phyloP scores from a whole-genome alignment of 2,888 invertebrate species.

The Papilio gigon region DNA sequence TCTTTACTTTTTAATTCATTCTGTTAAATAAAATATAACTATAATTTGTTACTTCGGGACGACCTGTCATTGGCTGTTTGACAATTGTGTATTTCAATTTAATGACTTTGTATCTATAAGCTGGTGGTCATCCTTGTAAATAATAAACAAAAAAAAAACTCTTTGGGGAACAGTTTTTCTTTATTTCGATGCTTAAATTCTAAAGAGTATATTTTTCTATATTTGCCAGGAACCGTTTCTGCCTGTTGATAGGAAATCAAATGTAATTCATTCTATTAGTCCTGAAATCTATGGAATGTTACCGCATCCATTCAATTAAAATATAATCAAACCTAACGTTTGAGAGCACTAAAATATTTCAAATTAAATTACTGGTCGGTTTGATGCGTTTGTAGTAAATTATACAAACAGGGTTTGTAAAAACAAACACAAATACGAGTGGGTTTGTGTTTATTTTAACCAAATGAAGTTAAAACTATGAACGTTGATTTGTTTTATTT shows the following conservation, averaged over 20 bases:
- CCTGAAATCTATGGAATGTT: neutral
- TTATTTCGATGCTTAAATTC: neutral
- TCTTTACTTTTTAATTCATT: too few species aligned
- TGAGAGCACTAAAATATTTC: constrained; percentile 21
- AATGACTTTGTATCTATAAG: too few species aligned
- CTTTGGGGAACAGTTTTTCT: neutral
- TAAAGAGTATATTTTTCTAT: neutral
- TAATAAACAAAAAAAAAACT: too few species aligned
- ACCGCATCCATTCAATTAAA: constrained; percentile 4
- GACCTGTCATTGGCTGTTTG: too few species aligned
- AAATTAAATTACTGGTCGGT: constrained; percentile 27
- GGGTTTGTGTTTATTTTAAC: constrained; percentile 4
- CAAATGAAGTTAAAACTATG: constrained; percentile 11
- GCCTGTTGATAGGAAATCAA: neutral
- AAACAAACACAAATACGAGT: constrained; percentile 3
- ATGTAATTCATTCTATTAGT: neutral
- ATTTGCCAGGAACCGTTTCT: neutral
- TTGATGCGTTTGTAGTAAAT: constrained; percentile 20
- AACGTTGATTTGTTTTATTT: constrained; percentile 7
- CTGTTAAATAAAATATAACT: too few species aligned
- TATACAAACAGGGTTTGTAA: constrained; percentile 4
- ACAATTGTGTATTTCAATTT: too few species aligned
- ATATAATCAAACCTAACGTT: neutral
- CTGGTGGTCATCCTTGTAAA: too few species aligned
- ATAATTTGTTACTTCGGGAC: too few species aligned